These are phyloP conservation scores for Drosophila tsacasi DNA, from an alignment of 1,140 invertebrate genomes.

Conservation along the genomic window DNA sequence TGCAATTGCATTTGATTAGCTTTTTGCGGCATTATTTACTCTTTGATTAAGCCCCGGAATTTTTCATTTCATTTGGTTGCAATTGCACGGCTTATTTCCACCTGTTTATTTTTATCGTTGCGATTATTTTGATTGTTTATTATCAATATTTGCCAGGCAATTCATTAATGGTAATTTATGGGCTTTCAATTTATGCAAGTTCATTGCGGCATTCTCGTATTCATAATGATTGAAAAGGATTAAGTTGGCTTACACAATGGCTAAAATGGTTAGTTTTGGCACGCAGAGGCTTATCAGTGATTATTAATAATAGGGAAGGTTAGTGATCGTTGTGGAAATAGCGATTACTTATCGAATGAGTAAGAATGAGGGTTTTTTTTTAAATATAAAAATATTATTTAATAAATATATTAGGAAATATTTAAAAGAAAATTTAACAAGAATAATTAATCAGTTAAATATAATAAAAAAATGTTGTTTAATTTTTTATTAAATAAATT, in stretches of 20 bases:
- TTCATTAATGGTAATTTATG: slow-evolving; percentile 57
- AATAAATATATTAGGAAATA: too few relatives aligned
- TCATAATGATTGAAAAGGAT: slow-evolving; percentile 36
- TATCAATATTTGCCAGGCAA: slow-evolving; percentile 51
- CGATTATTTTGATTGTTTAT: slow-evolving; percentile 39
- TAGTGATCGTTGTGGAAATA: slow-evolving; percentile 24
- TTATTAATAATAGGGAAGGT: slow-evolving; percentile 9
- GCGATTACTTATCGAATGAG: not conserved
- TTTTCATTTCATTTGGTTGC: slow-evolving; percentile 48
- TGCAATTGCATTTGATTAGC: slow-evolving; percentile 62
- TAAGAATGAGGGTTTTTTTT: too few relatives aligned
- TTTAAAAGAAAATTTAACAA: too few relatives aligned
- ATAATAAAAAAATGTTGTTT: too few relatives aligned
- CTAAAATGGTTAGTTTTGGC: slow-evolving; percentile 14
- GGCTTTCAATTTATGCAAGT: slow-evolving; percentile 35
- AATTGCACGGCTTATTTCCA: slow-evolving; percentile 20
- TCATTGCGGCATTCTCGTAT: slow-evolving; percentile 31
- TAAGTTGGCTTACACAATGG: slow-evolving; percentile 14
- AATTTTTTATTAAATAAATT: too few relatives aligned
- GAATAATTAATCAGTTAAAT: too few relatives aligned
- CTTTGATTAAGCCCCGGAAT: slow-evolving; percentile 50
- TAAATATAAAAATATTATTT: too few relatives aligned
- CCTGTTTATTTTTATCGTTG: slow-evolving; percentile 32
- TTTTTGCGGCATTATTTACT: slow-evolving; percentile 42
- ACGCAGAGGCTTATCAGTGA: slow-evolving; percentile 16